Evolutionary conservation across 2,113 vertebrate genomes (phyloP).

Genomic region (Perca flavescens): DNA sequence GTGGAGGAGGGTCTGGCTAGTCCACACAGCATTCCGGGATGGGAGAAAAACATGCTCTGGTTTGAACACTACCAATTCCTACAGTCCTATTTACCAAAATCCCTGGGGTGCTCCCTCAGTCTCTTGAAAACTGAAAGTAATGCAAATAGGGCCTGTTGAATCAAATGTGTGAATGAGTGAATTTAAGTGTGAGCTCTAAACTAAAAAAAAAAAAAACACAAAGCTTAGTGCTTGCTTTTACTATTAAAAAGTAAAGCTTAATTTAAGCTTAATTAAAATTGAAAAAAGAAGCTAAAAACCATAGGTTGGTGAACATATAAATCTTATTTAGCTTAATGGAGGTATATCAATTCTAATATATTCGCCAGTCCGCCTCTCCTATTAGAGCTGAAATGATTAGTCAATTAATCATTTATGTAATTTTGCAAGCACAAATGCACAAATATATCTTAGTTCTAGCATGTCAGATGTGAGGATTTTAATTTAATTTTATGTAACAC

Average conservation of each 20-base stretch:
- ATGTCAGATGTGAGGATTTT: too few relatives aligned
- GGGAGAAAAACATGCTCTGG: too few relatives aligned
- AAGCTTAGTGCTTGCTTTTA: not conserved
- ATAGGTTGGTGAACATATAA: not conserved
- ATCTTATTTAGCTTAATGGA: not conserved
- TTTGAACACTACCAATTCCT: constrained; percentile 43
- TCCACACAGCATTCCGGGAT: too few relatives aligned
- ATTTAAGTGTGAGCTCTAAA: constrained; percentile 27
- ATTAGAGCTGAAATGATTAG: not conserved
- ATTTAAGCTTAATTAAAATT: not conserved
- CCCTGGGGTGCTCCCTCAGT: constrained; percentile 41
- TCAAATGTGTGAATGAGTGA: constrained; percentile 45
- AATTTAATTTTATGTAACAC: too few relatives aligned
- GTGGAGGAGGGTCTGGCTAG: too few relatives aligned
- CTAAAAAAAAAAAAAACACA: not conserved
- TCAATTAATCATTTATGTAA: too few relatives aligned
- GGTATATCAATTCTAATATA: not conserved
- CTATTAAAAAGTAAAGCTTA: not conserved
- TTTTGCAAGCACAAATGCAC: too few relatives aligned
- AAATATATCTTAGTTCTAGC: too few relatives aligned
- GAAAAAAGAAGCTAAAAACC: not conserved
- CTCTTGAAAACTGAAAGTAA: constrained; percentile 27
- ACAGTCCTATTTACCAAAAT: constrained; percentile 60
- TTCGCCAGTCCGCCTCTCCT: not conserved
- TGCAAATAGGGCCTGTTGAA: constrained; percentile 28